These are phyloP conservation scores for Piscicola geometra DNA, from an alignment of 2,888 invertebrate genomes.

Conservation along the genomic window DNA sequence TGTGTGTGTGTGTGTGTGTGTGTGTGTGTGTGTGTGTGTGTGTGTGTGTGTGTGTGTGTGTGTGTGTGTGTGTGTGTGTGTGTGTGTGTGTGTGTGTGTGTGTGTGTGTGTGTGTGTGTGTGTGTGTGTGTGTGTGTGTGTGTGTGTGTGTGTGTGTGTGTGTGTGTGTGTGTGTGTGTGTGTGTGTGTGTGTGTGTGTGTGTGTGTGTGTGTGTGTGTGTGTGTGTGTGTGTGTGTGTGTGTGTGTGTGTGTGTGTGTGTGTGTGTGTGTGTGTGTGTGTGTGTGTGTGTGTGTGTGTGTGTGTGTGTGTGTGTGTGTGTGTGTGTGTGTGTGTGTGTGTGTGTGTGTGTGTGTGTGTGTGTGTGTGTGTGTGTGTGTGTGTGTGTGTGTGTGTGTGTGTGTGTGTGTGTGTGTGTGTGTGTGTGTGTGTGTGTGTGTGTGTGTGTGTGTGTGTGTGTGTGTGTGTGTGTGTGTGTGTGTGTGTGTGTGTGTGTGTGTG, in stretches of 20 bases:
- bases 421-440: too few species aligned
- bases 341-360: too few species aligned
- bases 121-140: constrained; percentile 19
- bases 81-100: constrained; percentile 16
- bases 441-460: too few species aligned
- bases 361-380: too few species aligned
- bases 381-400: too few species aligned
- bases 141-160: constrained; percentile 14
- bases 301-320: too few species aligned
- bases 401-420: too few species aligned
- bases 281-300: too few species aligned
- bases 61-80: constrained; percentile 21
- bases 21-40: constrained; percentile 16
- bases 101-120: constrained; percentile 22
- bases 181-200: constrained; percentile 11
- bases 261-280: too few species aligned
- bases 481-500: too few species aligned
- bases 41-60: constrained; percentile 19
- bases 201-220: constrained; percentile 1
- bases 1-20: constrained; percentile 22
- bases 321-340: too few species aligned
- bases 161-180: constrained; percentile 12
- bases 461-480: too few species aligned
- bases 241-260: neutral
- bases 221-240: constrained; percentile 17